phyloP scores from a whole-genome alignment of 2,113 vertebrate genomes.

The Salvator merianae region DNA sequence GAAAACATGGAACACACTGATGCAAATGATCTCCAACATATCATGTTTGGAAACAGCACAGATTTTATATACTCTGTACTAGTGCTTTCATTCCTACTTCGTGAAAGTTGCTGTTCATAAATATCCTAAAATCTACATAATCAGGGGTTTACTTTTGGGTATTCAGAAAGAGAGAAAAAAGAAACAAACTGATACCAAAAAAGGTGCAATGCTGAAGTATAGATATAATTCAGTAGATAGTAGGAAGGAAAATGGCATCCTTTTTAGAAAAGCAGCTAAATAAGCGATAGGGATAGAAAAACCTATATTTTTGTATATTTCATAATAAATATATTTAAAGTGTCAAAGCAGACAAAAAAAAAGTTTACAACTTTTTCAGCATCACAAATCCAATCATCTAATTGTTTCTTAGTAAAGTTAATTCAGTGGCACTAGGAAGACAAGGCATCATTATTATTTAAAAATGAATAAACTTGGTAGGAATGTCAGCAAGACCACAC shows the following conservation, averaged over 20 bases:
- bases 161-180: neutral
- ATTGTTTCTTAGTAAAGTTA: neutral
- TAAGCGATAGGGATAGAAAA: neutral
- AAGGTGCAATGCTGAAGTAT: neutral
- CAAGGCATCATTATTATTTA: neutral
- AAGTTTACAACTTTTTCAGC: neutral
- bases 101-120: no score
- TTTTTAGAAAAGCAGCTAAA: neutral
- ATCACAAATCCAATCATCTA: neutral
- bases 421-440: neutral
- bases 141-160: neutral
- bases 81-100: neutral
- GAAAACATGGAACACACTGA: neutral
- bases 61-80: neutral
- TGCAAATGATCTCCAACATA: neutral
- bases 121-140: neutral
- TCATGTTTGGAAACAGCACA: neutral
- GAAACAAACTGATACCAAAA: no score
- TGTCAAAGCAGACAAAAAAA: neutral
- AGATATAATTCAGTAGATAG: neutral
- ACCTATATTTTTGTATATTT: neutral
- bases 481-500: neutral
- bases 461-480: neutral
- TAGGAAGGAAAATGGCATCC: neutral
- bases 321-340: neutral